Conservation (phyloP, 2,888 invertebrate species). For the Branchellion lobata region DNA sequence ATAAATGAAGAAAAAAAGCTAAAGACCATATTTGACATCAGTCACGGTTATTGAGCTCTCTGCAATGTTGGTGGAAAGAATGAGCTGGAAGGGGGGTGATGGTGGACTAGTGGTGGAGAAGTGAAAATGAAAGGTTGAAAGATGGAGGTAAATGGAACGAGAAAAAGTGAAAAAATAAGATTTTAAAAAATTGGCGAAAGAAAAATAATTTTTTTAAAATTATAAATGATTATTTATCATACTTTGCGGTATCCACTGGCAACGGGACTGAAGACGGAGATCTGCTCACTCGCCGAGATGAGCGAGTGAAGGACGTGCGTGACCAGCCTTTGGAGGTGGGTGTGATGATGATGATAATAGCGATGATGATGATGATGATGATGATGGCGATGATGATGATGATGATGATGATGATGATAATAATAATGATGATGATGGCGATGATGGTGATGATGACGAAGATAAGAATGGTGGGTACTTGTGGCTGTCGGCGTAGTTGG, state of each 20-base stretch:
- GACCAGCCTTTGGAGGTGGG: conserved; percentile 52
- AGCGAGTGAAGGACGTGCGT: conserved; percentile 68
- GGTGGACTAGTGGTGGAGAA: no score
- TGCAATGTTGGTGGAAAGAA: conserved; percentile 62
- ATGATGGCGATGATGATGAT: conserved; percentile 35
- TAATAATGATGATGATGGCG: conserved; percentile 38
- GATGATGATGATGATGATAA: conserved; percentile 36
- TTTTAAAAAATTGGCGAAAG: not conserved
- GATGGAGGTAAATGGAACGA: no score
- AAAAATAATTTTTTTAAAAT: not conserved
- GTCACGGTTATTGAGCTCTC: conserved; percentile 63
- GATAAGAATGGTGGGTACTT: no score
- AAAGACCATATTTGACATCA: conserved; percentile 61
- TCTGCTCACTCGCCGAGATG: conserved; percentile 75
- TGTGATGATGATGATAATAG: conserved; percentile 11
- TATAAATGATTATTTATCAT: not conserved
- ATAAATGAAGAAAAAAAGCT: not conserved
- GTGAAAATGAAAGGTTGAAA: no score
- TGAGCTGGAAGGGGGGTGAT: conserved; percentile 56
- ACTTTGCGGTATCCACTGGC: conserved; percentile 35
- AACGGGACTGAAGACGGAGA: conserved; percentile 65
- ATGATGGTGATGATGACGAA: no score
- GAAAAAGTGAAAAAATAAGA: no score
- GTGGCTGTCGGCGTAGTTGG: not conserved
- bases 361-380: conserved; percentile 33